phyloP scores from a whole-genome alignment of 2,113 vertebrate genomes.

The Rhagologus leucostigma region DNA sequence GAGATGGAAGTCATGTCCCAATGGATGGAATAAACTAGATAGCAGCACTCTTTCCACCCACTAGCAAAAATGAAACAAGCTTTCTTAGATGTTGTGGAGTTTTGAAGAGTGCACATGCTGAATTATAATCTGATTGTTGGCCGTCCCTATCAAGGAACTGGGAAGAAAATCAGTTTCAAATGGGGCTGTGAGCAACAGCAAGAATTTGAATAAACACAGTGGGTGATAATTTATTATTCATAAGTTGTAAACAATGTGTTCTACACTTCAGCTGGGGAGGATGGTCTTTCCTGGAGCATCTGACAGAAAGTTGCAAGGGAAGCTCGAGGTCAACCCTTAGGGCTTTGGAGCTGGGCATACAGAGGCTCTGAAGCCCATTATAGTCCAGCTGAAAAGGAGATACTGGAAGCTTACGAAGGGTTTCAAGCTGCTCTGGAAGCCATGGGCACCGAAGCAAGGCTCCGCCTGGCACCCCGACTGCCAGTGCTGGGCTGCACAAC shows the following conservation, averaged over 20 bases:
- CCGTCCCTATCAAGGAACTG: background rate
- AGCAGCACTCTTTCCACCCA: background rate
- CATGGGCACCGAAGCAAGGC: background rate
- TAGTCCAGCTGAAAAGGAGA: background rate
- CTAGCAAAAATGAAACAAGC: background rate
- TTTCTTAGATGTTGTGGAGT: background rate
- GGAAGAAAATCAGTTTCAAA: background rate
- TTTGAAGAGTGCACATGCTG: background rate
- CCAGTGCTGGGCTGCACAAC: rapidly evolving
- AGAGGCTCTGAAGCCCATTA: background rate
- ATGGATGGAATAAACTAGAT: background rate
- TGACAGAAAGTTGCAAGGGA: too few species aligned
- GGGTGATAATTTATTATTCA: background rate
- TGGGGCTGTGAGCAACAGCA: background rate
- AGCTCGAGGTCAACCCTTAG: background rate
- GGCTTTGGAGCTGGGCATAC: background rate
- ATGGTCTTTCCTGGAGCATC: background rate
- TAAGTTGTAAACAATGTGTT: background rate
- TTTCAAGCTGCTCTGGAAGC: background rate
- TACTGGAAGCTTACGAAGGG: background rate
- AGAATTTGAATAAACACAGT: background rate
- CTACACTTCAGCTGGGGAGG: background rate
- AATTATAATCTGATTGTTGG: background rate
- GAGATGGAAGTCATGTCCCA: background rate
- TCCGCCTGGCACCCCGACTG: rapidly evolving